Conservation (phyloP, 2,888 invertebrate species). For the Limulus polyphemus region DNA sequence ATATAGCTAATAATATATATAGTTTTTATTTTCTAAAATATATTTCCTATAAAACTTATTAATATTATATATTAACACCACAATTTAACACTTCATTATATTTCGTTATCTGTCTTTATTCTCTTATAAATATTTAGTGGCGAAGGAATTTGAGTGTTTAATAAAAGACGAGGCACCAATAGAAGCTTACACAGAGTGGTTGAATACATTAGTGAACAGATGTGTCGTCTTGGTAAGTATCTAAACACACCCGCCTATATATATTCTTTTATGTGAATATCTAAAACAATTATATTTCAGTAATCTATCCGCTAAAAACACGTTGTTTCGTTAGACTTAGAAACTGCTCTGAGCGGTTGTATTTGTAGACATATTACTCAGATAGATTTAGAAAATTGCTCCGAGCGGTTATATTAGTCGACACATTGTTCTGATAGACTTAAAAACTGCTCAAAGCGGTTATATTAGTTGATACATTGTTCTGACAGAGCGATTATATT, state of each 20-base stretch:
- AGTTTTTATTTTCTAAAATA: no score
- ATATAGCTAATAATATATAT: no score
- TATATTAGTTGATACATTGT: no score
- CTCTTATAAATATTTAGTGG: conserved; percentile 31
- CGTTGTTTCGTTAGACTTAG: not conserved
- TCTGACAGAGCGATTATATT: conserved; percentile 4
- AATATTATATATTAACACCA: not conserved
- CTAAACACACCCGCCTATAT: not conserved
- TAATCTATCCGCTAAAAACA: no score
- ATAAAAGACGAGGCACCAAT: conserved; percentile 39
- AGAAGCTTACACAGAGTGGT: conserved; percentile 39
- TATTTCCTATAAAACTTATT: not conserved
- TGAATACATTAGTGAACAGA: conserved; percentile 39
- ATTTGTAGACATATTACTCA: conserved; percentile 26
- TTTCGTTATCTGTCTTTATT: not conserved
- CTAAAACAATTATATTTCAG: no score
- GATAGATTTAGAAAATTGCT: conserved; percentile 25
- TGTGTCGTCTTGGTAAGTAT: conserved; percentile 36
- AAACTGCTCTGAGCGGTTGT: not conserved
- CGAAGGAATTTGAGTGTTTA: conserved; percentile 39
- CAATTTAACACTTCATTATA: conserved; percentile 1
- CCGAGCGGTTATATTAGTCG: not conserved
- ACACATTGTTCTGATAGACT: no score
- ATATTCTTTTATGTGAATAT: no score
- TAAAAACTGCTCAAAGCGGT: no score